These are phyloP conservation scores for Hemiprocne comata DNA, from an alignment of 2,113 vertebrate genomes.

Conservation along the genomic window DNA sequence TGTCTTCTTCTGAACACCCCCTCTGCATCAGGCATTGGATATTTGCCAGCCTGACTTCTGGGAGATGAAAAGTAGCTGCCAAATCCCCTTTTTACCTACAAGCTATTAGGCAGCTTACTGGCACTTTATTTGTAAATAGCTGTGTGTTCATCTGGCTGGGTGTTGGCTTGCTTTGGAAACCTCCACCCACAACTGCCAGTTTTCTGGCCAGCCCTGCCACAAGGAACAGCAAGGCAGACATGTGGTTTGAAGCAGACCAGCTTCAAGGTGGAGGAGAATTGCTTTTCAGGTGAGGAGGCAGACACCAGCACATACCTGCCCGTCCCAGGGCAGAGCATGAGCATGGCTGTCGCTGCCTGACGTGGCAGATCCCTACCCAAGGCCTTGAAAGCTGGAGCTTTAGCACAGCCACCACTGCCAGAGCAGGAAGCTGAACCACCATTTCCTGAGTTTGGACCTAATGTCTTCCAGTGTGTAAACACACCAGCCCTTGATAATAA, in stretches of 20 bases:
- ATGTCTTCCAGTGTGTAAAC: background rate
- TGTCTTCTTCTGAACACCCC: background rate
- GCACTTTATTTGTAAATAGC: background rate
- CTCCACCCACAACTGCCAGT: background rate
- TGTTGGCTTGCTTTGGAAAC: background rate
- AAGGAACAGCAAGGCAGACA: background rate
- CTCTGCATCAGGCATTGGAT: accelerated
- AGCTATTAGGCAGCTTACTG: background rate
- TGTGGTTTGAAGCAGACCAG: background rate
- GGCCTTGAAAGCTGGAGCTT: background rate
- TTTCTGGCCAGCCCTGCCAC: background rate
- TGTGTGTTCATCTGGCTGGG: accelerated
- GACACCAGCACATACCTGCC: accelerated
- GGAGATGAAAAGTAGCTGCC: background rate
- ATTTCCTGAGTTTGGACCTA: background rate
- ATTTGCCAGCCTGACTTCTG: background rate
- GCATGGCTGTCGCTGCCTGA: accelerated
- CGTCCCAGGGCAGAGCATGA: accelerated
- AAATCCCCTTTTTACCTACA: background rate
- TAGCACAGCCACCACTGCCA: background rate
- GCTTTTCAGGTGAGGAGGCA: background rate
- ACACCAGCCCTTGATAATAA: background rate
- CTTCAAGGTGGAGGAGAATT: background rate
- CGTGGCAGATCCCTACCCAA: accelerated
- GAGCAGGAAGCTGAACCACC: background rate